Evolutionary conservation across 1,140 invertebrate species (phyloP), one percentile per base, ranked within the genome.

Genomic region (Centruroides sculpturatus): DNA sequence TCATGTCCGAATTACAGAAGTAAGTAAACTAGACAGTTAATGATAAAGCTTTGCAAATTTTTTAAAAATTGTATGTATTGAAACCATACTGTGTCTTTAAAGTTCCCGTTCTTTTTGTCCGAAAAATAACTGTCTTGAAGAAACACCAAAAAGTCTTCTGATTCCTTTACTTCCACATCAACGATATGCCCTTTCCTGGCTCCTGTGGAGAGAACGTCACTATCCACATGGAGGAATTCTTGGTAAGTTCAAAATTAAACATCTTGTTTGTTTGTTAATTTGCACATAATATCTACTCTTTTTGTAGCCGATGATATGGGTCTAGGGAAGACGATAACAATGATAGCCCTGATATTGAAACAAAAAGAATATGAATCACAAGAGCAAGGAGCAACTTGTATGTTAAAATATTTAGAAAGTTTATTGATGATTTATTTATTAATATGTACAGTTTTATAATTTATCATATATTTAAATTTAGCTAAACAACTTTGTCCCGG

Each of bases 271-370:
- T 23, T 23, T 23, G 23, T 23, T 23, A 23, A 23, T 23, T 23
- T 23, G 23, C 23, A 23, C 23, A 2, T 23, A 23, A 23, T 23
- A 23, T 23, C 23, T 23, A 2, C 2, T 47, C 67, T 67, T 8
- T 65, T 3, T 41, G 1, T 41, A 41, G 91, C 91, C 57, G 92
- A 96, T 77, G 92, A 96, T 71, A 97, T 97, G 92, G 93, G 93
- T 41, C 70, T 80, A 1, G 90, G 89, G 0, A 96, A 97, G 75
- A 97, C 93, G 0, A 72, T 97, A 5, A 91, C 88, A 0, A 92
- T 94, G 84, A 90, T 98, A 62, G 82, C 91, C 0, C 72, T 94
- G 4, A 78, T 89, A 4, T 68, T 86, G 1, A 74, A 75, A 49
- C 72, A 78, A 60, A 66, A 64, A 50, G 72, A 74, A 49, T 66